A percentile compares a stretch with the other conserved stretches of the same genome.
Conservation (phyloP, 1,140 invertebrate species). For the Meteorus sp. region DNA sequence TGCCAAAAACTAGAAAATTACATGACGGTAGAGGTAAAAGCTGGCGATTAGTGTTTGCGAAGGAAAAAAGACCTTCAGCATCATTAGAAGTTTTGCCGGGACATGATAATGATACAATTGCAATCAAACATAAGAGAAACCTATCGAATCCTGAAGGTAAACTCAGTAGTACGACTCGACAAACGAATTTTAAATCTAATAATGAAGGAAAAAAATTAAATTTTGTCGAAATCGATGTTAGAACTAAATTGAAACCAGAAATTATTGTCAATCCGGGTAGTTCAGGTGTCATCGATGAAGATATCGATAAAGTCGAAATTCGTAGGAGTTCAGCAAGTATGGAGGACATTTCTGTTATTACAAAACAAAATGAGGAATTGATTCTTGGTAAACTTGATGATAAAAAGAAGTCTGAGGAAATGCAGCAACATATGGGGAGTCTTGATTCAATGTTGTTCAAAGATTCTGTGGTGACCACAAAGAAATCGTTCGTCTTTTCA, state of each 20-base stretch:
- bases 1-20: conserved; percentile 48
- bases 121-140: conserved; percentile 44
- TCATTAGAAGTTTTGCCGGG: conserved; percentile 48
- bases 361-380: conserved; percentile 45
- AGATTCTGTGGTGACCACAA: conserved; percentile 38
- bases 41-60: conserved; percentile 53
- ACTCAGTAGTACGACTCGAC: conserved; percentile 19
- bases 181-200: conserved; percentile 24
- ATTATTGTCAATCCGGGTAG: conserved; percentile 46
- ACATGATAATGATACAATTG: conserved; percentile 24
- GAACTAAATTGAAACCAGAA: conserved; percentile 39
- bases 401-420: conserved; percentile 47
- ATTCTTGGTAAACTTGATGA: conserved; percentile 44
- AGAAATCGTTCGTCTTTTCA: conserved; percentile 41
- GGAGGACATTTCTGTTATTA: conserved; percentile 57
- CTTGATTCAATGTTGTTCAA: conserved; percentile 55
- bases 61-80: conserved; percentile 51
- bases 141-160: conserved; percentile 52
- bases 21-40: conserved; percentile 50
- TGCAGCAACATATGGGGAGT: conserved; percentile 50
- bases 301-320: conserved; percentile 50
- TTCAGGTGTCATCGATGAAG: conserved; percentile 38
- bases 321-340: conserved; percentile 55
- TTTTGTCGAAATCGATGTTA: conserved; percentile 48
- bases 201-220: conserved; percentile 31